Percentiles rank a stretch among this genome's conserved stretches.
Conservation (phyloP, 1,140 invertebrate species). For the Drosophila littoralis region DNA sequence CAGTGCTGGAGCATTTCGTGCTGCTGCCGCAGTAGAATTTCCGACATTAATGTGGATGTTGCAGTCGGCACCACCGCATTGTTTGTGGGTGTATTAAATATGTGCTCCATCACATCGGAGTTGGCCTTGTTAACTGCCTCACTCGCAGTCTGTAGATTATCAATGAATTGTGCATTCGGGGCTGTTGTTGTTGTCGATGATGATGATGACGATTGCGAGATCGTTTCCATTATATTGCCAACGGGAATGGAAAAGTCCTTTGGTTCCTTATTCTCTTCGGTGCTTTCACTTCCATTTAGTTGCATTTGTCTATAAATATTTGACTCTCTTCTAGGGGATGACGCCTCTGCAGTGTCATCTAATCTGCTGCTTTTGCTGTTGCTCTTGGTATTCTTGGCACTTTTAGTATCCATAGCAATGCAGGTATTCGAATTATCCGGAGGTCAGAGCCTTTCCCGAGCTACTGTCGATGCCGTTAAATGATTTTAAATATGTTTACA, state of each 20-base stretch:
- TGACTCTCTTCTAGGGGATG: background rate
- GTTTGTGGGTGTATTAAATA: conserved; percentile 37
- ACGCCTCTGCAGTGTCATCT: background rate
- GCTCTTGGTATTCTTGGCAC: background rate
- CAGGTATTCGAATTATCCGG: no score
- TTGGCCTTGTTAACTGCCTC: conserved; percentile 10
- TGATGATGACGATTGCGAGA: conserved; percentile 10
- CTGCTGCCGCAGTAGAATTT: conserved; percentile 51
- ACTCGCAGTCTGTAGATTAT: background rate
- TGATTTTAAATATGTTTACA: no score
- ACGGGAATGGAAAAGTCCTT: background rate
- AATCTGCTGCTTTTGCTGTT: background rate
- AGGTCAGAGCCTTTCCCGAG: no score
- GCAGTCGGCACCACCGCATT: background rate
- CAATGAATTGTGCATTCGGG: background rate
- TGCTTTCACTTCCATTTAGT: background rate
- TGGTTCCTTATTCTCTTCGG: background rate
- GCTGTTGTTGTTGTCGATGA: background rate
- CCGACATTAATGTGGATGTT: conserved; percentile 34
- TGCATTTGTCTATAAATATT: background rate
- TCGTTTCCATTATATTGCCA: conserved; percentile 5
- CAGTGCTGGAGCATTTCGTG: conserved; percentile 41
- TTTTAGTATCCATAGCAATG: conserved; percentile 17
- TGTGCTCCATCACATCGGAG: conserved; percentile 39
- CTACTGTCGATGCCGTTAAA: no score